These are phyloP conservation scores for Chloroclysta siterata DNA, from an alignment of 2,888 invertebrate species.

Conservation along the genomic window DNA sequence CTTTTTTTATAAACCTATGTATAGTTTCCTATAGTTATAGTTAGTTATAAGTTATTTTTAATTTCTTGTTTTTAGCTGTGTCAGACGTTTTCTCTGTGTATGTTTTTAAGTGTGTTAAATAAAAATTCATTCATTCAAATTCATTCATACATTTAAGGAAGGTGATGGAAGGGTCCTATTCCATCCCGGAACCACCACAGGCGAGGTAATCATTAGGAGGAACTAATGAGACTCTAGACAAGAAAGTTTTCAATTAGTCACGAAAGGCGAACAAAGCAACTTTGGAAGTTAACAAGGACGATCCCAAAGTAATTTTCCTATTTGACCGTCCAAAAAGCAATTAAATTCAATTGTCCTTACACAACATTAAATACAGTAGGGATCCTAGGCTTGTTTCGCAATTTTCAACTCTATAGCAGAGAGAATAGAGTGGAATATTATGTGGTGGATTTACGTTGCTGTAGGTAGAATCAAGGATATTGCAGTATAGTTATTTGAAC, in stretches of 20 bases:
- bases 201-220: slow-evolving; percentile 1
- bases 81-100: no score
- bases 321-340: slow-evolving; percentile 52
- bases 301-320: slow-evolving; percentile 43
- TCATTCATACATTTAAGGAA: no score
- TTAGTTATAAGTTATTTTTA: no score
- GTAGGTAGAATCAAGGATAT: slow-evolving; percentile 31
- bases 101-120: no score
- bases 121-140: no score
- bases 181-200: no score
- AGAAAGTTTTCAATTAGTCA: slow-evolving; percentile 32
- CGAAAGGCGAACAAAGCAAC: slow-evolving; percentile 26
- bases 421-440: slow-evolving; percentile 31
- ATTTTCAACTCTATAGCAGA: slow-evolving; percentile 39
- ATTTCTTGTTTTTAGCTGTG: no score
- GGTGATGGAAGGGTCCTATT: no score
- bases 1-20: no score
- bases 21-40: no score
- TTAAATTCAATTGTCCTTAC: slow-evolving; percentile 63
- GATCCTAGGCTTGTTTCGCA: slow-evolving; percentile 41
- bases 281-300: slow-evolving; percentile 44
- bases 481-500: slow-evolving; percentile 34
- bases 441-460: slow-evolving; percentile 9
- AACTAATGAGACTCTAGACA: slow-evolving; percentile 15
- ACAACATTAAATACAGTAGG: slow-evolving; percentile 57